Percentiles rank a stretch among this genome's conserved stretches.
phyloP scores from a whole-genome alignment of 1,140 invertebrate genomes.

The Watersipora subatra region DNA sequence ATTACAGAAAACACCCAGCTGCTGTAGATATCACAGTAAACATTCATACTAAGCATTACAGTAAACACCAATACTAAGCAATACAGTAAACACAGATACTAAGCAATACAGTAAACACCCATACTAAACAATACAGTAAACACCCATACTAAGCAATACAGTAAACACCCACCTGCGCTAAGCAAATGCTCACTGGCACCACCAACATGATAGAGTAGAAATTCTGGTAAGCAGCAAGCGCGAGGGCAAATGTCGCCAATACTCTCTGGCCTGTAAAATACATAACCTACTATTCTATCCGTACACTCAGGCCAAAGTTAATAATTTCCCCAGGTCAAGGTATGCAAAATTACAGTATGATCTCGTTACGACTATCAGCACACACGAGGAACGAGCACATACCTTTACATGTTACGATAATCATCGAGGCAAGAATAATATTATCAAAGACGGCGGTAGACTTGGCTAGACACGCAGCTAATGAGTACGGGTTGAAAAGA shows the following conservation, averaged over 20 bases:
- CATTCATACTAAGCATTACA: not conserved
- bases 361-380: slow-evolving; percentile 7
- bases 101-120: too few species aligned
- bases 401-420: slow-evolving; percentile 59
- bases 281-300: not conserved
- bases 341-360: not conserved
- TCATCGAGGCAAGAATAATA: slow-evolving; percentile 25
- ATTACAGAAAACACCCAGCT: too few species aligned
- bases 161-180: slow-evolving; percentile 29
- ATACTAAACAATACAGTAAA: too few species aligned
- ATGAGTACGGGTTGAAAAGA: slow-evolving; percentile 80
- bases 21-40: not conserved
- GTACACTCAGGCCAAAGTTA: not conserved
- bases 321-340: not conserved
- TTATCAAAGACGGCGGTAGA: slow-evolving; percentile 84
- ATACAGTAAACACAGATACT: too few species aligned
- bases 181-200: slow-evolving; percentile 56
- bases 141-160: too few species aligned
- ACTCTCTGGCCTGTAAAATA: slow-evolving; percentile 35
- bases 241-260: slow-evolving; percentile 52
- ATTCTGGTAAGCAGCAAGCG: slow-evolving; percentile 63
- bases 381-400: slow-evolving; percentile 14
- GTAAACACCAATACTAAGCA: too few species aligned
- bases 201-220: slow-evolving; percentile 73
- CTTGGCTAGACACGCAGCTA: slow-evolving; percentile 75